These are phyloP conservation scores for Calliscelio sp. DNA, from an alignment of 2,888 invertebrate genomes.

Conservation along the genomic window DNA sequence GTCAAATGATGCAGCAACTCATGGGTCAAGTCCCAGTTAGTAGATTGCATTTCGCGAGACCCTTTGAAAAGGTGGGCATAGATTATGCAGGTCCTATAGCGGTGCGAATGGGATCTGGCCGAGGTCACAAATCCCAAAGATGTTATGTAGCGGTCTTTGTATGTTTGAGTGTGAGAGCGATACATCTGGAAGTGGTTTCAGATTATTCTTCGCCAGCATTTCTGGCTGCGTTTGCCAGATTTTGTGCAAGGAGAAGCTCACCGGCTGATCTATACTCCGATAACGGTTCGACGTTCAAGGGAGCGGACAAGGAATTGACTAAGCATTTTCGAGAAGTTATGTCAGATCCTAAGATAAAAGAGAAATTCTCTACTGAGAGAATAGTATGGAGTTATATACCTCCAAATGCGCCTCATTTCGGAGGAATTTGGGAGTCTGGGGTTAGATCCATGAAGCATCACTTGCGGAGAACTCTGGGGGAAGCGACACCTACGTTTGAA, in stretches of 20 bases:
- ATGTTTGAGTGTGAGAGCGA: not conserved
- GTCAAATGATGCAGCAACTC: not conserved
- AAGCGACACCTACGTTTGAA: too few species aligned
- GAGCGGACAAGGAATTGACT: not conserved
- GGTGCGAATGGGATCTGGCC: not conserved
- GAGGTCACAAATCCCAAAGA: not conserved
- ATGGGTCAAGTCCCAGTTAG: slow-evolving; percentile 2
- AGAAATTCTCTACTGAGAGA: too few species aligned
- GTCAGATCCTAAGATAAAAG: not conserved
- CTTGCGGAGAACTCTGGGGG: too few species aligned
- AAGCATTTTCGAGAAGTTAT: not conserved
- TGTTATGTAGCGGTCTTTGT: not conserved
- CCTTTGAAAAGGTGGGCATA: not conserved
- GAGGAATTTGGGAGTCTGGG: too few species aligned
- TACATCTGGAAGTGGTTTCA: not conserved
- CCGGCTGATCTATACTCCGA: slow-evolving; percentile 5
- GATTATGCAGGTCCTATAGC: slow-evolving; percentile 7
- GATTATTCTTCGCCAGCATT: not conserved
- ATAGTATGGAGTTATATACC: too few species aligned
- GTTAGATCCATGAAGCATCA: too few species aligned
- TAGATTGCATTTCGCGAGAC: too few species aligned
- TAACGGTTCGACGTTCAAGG: not conserved
- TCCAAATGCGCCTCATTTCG: too few species aligned
- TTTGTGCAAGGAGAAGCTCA: not conserved
- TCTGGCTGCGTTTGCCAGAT: not conserved